Evolutionary conservation across 2,113 vertebrate species (phyloP), one percentile per base, ranked within the genome.

Genomic region (Axis porcinus): DNA sequence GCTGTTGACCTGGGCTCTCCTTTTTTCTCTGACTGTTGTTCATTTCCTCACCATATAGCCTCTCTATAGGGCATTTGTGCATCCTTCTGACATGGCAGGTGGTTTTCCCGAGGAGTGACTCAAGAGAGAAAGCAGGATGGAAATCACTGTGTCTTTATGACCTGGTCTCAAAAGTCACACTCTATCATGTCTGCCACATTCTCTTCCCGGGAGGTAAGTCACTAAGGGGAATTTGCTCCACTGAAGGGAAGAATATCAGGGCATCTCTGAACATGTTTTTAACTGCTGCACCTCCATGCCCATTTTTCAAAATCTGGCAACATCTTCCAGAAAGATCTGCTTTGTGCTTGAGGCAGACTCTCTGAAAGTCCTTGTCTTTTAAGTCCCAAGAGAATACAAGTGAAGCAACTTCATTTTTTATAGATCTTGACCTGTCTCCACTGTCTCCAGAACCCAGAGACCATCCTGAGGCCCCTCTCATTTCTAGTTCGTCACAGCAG

Each of bases 241-340:
- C 17, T 7, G 50, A 23, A 86, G 43, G 62, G 43, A n/a, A 92
- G 12, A 15, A 9, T 25, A 13, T 3, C 14, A 33, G 86, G 45
- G 17, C 2, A 23, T 83, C 11, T 45, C 40, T 8, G 74, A 12
- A 50, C 8, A 11, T 5, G 62, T 70, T 55, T 91, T 23, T 23
- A 58, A 50, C 27, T 7, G 2, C 15, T 3, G 0, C 15, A 17
- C 12, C 6, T 82, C 23, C 17, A 28, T 0, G 3, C 17, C 3
- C 21, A 15, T 21, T 86, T 67, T 83, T 82, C 62, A 43, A 55
- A 76, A 33, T 57, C 30, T 54, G 43, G 50, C 28, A 43, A 57
- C 0, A 0, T 16, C 64, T 78, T 57, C 25, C 40, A 43, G 60
- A 92, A 33, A 28, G 60, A 81, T 21, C 13, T 23, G 23, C 23